Evolutionary conservation across 2,888 invertebrate species (phyloP).

Genomic region (Hedya salicella): DNA sequence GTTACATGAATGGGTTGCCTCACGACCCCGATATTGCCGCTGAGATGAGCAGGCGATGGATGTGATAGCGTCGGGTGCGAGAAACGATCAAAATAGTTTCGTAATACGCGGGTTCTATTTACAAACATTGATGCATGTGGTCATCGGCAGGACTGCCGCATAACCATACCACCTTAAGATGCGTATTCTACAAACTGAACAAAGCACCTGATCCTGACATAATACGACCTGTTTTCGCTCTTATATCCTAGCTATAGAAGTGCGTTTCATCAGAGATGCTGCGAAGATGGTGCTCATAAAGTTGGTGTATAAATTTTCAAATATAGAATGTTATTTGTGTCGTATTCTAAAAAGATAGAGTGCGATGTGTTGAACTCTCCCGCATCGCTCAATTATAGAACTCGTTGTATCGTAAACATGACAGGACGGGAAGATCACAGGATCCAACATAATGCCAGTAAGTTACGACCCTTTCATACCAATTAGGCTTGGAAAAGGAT

Average conservation of each 20-base stretch:
- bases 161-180: conserved; percentile 79
- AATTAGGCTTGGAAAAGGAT: conserved; percentile 57
- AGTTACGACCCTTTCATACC: conserved; percentile 62
- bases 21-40: conserved; percentile 49
- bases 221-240: conserved; percentile 54
- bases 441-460: conserved; percentile 54
- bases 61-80: conserved; percentile 55
- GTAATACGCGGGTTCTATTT: conserved; percentile 79
- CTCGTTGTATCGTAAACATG: conserved; percentile 74
- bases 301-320: conserved; percentile 81
- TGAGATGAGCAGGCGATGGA: conserved; percentile 60
- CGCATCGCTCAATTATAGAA: conserved; percentile 84
- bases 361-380: conserved; percentile 84
- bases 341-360: conserved; percentile 85
- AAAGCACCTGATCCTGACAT: conserved; percentile 57
- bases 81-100: conserved; percentile 63
- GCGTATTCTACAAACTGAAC: conserved; percentile 72
- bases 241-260: conserved; percentile 56
- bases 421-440: conserved; percentile 66
- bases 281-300: conserved; percentile 68
- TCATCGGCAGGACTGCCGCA: conserved; percentile 83
- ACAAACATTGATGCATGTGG: conserved; percentile 85
- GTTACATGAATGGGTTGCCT: conserved; percentile 53
- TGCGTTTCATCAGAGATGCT: conserved; percentile 53
- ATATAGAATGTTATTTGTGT: conserved; percentile 85